Evolutionary conservation across 2,888 invertebrate genomes (phyloP).

Genomic region (Erebia palarica): DNA sequence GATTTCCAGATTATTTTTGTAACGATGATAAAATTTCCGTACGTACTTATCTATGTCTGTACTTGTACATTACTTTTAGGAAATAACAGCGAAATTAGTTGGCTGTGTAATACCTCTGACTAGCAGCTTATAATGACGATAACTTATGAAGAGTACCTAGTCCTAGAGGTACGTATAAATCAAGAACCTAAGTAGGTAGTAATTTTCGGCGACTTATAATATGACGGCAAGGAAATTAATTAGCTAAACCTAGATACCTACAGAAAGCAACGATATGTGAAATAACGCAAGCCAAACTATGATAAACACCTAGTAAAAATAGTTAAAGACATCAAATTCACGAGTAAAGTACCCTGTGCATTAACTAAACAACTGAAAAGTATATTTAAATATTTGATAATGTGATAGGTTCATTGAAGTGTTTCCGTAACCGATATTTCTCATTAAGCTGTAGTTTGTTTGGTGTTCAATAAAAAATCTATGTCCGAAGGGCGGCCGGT

Average conservation of each 20-base stretch:
- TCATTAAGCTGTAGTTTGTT: constrained; percentile 70
- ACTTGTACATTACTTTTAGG: not conserved
- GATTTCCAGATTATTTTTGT: constrained; percentile 73
- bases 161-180: too few species aligned
- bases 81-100: too few species aligned
- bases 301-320: too few species aligned
- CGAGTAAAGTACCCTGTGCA: constrained; percentile 5
- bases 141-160: too few species aligned
- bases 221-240: too few species aligned
- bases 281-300: too few species aligned
- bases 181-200: too few species aligned
- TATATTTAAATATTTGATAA: constrained; percentile 68
- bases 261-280: too few species aligned
- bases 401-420: constrained; percentile 67
- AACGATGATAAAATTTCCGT: constrained; percentile 65
- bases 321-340: not conserved
- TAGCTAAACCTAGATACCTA: too few species aligned
- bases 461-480: constrained; percentile 72
- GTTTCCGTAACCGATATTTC: constrained; percentile 80
- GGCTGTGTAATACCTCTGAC: too few species aligned
- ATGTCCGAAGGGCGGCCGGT: constrained; percentile 68
- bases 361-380: constrained; percentile 46
- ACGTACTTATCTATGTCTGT: constrained; percentile 31
- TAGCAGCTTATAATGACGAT: too few species aligned
- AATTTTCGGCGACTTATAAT: too few species aligned